phyloP scores from a whole-genome alignment of 1,140 invertebrate genomes.

The Drosophila obscura region DNA sequence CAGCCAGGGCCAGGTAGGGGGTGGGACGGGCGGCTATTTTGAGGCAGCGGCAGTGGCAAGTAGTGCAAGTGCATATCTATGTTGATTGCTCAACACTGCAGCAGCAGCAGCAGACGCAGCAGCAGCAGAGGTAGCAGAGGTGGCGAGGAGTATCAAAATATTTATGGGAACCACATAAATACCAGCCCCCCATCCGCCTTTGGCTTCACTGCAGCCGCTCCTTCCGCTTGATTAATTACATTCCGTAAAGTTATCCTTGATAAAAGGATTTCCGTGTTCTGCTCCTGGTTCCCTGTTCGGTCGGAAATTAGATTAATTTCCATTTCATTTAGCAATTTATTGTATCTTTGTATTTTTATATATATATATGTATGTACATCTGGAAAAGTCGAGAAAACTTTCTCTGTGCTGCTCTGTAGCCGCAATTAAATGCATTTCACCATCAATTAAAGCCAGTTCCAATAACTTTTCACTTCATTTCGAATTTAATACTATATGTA shows the following conservation, averaged over 20 bases:
- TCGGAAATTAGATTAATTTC: slow-evolving; percentile 62
- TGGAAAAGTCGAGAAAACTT: slow-evolving; percentile 21
- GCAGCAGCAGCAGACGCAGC: neutral
- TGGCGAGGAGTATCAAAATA: slow-evolving; percentile 18
- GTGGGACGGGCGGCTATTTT: slow-evolving; percentile 21
- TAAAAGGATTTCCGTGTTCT: slow-evolving; percentile 44
- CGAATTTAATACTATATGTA: slow-evolving; percentile 30
- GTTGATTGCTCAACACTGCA: slow-evolving; percentile 44
- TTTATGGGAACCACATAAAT: slow-evolving; percentile 26
- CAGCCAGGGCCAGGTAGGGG: slow-evolving; percentile 11
- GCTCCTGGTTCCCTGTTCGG: slow-evolving; percentile 22
- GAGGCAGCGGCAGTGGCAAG: slow-evolving; percentile 8
- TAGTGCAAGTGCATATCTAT: slow-evolving; percentile 43
- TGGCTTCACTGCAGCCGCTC: slow-evolving; percentile 6
- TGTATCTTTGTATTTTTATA: slow-evolving; percentile 8
- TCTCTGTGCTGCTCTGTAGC: slow-evolving; percentile 20
- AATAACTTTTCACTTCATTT: slow-evolving; percentile 38
- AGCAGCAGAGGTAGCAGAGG: too few species aligned
- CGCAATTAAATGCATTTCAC: slow-evolving; percentile 40
- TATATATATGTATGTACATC: slow-evolving; percentile 20
- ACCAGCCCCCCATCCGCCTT: neutral
- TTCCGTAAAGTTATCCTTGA: slow-evolving; percentile 26
- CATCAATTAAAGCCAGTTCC: slow-evolving; percentile 33
- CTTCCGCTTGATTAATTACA: slow-evolving; percentile 46
- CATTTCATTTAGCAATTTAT: slow-evolving; percentile 51